These are phyloP conservation scores for Pristionchus entomophagus DNA, from an alignment of 2,888 invertebrate species.

Conservation along the genomic window DNA sequence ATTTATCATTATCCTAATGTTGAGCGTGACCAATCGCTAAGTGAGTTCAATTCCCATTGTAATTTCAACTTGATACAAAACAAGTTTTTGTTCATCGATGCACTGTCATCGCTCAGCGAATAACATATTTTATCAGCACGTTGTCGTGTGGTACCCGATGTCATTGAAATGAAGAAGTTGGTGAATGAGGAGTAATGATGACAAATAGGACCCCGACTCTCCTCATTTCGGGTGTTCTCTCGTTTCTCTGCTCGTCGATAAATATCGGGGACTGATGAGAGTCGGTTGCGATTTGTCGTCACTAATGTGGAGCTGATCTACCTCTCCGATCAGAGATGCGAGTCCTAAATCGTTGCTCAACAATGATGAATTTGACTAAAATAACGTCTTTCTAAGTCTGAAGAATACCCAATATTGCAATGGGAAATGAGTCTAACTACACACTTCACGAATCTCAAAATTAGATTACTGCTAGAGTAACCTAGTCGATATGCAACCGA, in stretches of 20 bases:
- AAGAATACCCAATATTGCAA: constrained; percentile 11
- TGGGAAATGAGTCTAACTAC: background rate
- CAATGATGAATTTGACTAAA: background rate
- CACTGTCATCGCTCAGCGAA: background rate
- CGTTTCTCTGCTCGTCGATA: too few relatives aligned
- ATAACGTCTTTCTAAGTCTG: background rate
- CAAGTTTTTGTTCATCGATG: constrained; percentile 28
- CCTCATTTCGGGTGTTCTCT: too few relatives aligned
- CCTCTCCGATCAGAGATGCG: background rate
- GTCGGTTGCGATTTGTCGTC: background rate
- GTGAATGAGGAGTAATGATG: background rate
- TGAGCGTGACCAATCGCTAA: constrained; percentile 31
- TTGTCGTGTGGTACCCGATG: background rate
- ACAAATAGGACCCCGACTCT: too few relatives aligned
- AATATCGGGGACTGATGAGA: too few relatives aligned
- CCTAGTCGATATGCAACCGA: constrained; percentile 21
- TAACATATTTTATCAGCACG: constrained; percentile 37
- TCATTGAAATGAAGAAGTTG: background rate
- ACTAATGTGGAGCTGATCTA: background rate
- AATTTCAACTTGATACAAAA: constrained; percentile 6
- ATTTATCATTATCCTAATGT: too few relatives aligned
- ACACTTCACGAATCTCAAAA: background rate
- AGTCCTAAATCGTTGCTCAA: background rate
- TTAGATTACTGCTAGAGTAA: constrained; percentile 11
- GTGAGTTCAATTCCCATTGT: background rate